Percentiles rank a stretch among this genome's conserved stretches.
Conservation (phyloP, 2,888 invertebrate species). For the Muscina levida region DNA sequence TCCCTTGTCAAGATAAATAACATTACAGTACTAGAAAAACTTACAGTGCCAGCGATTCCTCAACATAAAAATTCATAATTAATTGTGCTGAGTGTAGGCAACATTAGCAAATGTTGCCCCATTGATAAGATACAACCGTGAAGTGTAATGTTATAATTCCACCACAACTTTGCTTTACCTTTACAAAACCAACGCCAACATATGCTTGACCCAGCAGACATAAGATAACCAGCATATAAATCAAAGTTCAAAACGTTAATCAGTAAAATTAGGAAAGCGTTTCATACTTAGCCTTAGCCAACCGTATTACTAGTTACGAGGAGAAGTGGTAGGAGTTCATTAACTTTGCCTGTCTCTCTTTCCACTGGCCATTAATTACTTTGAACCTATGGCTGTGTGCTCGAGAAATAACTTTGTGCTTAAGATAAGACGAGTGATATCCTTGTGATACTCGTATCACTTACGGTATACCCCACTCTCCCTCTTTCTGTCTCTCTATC, state of each 20-base stretch:
- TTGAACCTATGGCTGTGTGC: constrained; percentile 71
- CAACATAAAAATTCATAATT: constrained; percentile 66
- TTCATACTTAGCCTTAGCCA: constrained; percentile 40
- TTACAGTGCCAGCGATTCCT: no score
- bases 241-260: constrained; percentile 69
- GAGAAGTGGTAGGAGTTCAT: constrained; percentile 73
- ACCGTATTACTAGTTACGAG: constrained; percentile 19
- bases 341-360: constrained; percentile 70
- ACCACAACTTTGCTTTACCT: background rate
- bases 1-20: constrained; percentile 47
- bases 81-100: constrained; percentile 61
- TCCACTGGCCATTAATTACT: constrained; percentile 77
- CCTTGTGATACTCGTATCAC: background rate
- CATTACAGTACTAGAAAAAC: background rate
- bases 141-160: background rate
- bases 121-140: constrained; percentile 51
- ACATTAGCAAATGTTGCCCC: constrained; percentile 55
- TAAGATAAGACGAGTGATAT: constrained; percentile 10
- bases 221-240: constrained; percentile 60
- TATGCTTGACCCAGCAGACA: constrained; percentile 17
- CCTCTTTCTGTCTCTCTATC: background rate
- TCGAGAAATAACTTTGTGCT: constrained; percentile 29
- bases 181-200: constrained; percentile 26
- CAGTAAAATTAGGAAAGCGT: constrained; percentile 62
- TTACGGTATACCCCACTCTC: constrained; percentile 45